Conservation (phyloP, 53 echinoderm and acorn worm genomes). For the Stichopus horrens region DNA sequence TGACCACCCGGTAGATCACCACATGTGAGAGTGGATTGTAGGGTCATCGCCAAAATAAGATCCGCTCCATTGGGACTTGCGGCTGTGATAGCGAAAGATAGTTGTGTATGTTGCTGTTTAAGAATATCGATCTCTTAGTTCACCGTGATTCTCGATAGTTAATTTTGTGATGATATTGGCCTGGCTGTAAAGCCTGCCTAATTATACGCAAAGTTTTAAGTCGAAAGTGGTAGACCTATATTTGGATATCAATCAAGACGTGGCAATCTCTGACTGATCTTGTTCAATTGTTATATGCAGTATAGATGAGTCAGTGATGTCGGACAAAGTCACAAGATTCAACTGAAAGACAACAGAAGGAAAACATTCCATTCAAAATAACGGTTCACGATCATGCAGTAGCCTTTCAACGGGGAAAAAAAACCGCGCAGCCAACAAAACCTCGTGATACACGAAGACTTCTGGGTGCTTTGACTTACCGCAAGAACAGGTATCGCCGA, state of each 20-base stretch:
- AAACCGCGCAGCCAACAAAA: too few species aligned
- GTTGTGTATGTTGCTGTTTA: neutral
- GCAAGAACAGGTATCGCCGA: neutral
- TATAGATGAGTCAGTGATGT: too few species aligned
- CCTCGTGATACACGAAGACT: neutral
- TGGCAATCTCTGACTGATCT: too few species aligned
- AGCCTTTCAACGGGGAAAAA: neutral
- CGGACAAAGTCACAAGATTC: too few species aligned
- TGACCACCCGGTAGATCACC: neutral
- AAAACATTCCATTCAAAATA: neutral
- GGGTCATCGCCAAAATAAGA: neutral
- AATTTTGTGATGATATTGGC: too few species aligned
- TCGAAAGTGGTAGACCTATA: too few species aligned
- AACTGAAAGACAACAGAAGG: neutral
- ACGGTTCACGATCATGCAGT: neutral
- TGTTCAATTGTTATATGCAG: too few species aligned
- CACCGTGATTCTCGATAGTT: too few species aligned
- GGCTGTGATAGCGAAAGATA: neutral
- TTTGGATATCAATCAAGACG: too few species aligned
- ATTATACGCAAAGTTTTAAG: too few species aligned
- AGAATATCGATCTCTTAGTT: too few species aligned
- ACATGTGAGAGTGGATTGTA: neutral
- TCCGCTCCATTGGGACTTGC: neutral
- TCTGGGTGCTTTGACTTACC: neutral
- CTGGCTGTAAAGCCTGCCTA: too few species aligned